Conservation (phyloP, 1,140 invertebrate genomes). For the Himalopsyche phryganea region DNA sequence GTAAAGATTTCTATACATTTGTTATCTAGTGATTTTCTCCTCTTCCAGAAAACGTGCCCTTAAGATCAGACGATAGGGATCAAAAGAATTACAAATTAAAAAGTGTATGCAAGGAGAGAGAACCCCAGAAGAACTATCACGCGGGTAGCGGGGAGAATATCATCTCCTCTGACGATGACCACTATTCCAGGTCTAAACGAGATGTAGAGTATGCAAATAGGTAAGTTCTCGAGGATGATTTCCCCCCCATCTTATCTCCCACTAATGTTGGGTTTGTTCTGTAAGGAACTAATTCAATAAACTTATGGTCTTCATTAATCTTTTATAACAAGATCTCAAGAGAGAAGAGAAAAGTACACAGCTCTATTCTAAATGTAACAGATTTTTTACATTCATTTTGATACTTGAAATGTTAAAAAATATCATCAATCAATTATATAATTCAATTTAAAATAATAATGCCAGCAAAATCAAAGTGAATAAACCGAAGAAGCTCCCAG, state of each 20-base stretch:
- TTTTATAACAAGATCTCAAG: not conserved
- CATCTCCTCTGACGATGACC: conserved; percentile 16
- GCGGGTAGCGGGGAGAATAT: conserved; percentile 6
- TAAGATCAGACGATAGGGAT: not conserved
- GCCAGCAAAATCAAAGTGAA: no score
- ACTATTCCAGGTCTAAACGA: not conserved
- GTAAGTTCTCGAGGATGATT: not conserved
- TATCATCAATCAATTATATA: no score
- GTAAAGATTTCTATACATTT: no score
- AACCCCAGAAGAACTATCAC: conserved; percentile 4
- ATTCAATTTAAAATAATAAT: no score
- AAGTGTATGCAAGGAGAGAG: conserved; percentile 13
- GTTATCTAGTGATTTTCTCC: no score
- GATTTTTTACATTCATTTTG: no score
- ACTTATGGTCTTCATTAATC: not conserved
- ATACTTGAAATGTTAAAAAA: no score
- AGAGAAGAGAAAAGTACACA: not conserved
- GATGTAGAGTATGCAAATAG: not conserved
- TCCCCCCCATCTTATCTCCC: not conserved
- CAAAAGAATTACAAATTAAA: conserved; percentile 9
- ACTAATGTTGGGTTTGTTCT: not conserved
- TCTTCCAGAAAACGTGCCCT: conserved; percentile 6
- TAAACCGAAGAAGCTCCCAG: no score
- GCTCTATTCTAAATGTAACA: not conserved
- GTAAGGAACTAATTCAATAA: not conserved